Conservation (phyloP, 2,113 vertebrate genomes). For the Colossoma macropomum region DNA sequence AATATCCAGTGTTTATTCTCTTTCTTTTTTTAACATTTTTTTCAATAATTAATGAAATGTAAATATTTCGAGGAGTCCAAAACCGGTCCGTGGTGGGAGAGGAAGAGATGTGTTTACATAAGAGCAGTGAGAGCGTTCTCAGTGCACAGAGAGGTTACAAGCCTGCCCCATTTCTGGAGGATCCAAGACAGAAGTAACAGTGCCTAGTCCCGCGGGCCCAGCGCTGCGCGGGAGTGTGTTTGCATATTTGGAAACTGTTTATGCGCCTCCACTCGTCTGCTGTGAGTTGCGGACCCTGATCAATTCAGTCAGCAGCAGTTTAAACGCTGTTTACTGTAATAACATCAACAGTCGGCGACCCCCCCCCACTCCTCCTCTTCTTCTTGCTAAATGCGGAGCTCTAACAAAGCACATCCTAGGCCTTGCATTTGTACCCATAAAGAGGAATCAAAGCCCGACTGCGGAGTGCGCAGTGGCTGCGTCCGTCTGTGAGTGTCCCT, state of each 20-base stretch:
- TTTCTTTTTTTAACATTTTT: slow-evolving; percentile 65
- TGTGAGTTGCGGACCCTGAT: slow-evolving; percentile 80
- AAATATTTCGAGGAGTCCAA: slow-evolving; percentile 90
- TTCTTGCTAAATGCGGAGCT: background rate
- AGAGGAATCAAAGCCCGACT: slow-evolving; percentile 74
- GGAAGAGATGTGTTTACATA: slow-evolving; percentile 92
- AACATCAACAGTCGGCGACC: slow-evolving; percentile 76
- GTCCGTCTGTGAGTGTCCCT: slow-evolving; percentile 45
- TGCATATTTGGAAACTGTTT: slow-evolving; percentile 97
- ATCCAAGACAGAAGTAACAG: slow-evolving; percentile 90
- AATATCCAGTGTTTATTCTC: slow-evolving; percentile 88
- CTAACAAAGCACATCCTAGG: slow-evolving; percentile 69
- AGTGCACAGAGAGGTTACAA: slow-evolving; percentile 82
- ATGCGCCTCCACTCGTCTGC: slow-evolving; percentile 90
- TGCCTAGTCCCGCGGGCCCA: slow-evolving; percentile 85
- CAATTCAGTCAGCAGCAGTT: slow-evolving; percentile 91
- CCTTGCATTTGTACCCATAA: slow-evolving; percentile 78
- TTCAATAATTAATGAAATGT: slow-evolving; percentile 97
- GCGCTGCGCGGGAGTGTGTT: slow-evolving; percentile 83
- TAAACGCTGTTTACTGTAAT: slow-evolving; percentile 94
- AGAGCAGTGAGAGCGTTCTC: slow-evolving; percentile 74
- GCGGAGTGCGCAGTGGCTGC: slow-evolving; percentile 66
- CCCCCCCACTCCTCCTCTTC: background rate
- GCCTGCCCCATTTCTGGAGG: slow-evolving; percentile 80
- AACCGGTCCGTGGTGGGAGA: slow-evolving; percentile 83